Evolutionary conservation across 2,888 invertebrate genomes (phyloP).

Genomic region (Barypeithes pellucidus): DNA sequence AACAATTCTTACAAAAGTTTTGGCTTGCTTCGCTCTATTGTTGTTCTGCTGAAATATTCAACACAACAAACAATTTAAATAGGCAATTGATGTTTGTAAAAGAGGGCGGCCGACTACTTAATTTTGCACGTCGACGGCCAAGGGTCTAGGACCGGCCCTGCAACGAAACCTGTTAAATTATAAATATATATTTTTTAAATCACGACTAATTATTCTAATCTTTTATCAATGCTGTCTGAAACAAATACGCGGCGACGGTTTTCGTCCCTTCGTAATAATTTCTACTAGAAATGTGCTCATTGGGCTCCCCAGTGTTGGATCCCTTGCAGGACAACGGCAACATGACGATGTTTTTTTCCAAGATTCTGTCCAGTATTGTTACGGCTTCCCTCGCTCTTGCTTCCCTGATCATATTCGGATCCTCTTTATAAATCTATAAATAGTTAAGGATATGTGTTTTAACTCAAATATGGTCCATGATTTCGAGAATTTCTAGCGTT

Average conservation of each 20-base stretch:
- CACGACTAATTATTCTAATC: conserved; percentile 19
- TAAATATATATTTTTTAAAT: not conserved
- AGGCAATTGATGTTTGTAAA: too few relatives aligned
- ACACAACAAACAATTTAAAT: too few relatives aligned
- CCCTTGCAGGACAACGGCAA: conserved; percentile 67
- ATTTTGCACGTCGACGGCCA: too few relatives aligned
- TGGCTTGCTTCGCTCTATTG: too few relatives aligned
- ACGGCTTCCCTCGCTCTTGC: conserved; percentile 67
- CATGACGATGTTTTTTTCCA: conserved; percentile 68
- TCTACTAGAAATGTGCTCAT: conserved; percentile 68
- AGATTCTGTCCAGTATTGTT: conserved; percentile 66
- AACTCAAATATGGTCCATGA: too few relatives aligned
- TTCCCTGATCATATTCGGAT: conserved; percentile 70
- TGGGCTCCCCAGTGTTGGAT: conserved; percentile 64
- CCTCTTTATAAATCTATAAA: conserved; percentile 70
- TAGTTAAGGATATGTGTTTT: too few relatives aligned
- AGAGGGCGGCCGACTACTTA: too few relatives aligned
- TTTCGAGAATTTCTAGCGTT: too few relatives aligned
- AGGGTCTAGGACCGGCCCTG: too few relatives aligned
- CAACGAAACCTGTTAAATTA: too few relatives aligned
- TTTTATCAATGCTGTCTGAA: conserved; percentile 61
- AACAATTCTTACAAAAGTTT: too few relatives aligned
- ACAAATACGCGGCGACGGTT: conserved; percentile 69
- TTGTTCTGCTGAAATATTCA: too few relatives aligned
- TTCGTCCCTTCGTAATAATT: conserved; percentile 71